Conservation (phyloP, 2,888 invertebrate genomes). For the Drosophila falleni region DNA sequence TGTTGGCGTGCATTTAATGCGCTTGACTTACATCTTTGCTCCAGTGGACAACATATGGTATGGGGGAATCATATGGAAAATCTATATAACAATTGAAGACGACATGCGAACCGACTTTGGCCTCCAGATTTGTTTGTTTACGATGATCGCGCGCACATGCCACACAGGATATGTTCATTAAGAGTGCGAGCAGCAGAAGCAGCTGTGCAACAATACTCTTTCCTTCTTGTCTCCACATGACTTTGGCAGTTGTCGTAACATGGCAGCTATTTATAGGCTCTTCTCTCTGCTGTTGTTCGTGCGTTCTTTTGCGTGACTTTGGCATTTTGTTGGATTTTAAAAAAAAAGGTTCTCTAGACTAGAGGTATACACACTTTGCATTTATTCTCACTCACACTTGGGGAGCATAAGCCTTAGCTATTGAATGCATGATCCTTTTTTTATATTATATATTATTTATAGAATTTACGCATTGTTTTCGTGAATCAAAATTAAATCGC, state of each 20-base stretch:
- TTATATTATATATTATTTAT: not conserved
- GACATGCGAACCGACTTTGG: conserved; percentile 85
- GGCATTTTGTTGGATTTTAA: conserved; percentile 45
- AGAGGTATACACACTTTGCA: conserved; percentile 4
- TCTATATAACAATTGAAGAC: conserved; percentile 88
- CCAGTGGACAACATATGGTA: conserved; percentile 95
- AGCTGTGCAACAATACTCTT: conserved; percentile 16
- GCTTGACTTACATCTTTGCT: conserved; percentile 92
- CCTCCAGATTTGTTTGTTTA: conserved; percentile 83
- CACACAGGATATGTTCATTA: conserved; percentile 85
- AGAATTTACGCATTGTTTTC: conserved; percentile 33
- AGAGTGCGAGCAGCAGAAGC: conserved; percentile 60
- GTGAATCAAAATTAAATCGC: conserved; percentile 34
- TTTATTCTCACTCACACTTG: conserved; percentile 14
- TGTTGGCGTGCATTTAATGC: conserved; percentile 6
- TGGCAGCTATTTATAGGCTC: conserved; percentile 24
- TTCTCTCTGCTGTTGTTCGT: not conserved
- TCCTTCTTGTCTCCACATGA: conserved; percentile 5
- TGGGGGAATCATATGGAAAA: conserved; percentile 93
- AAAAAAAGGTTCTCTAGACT: not conserved
- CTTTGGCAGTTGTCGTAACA: conserved; percentile 38
- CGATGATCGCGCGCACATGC: conserved; percentile 80
- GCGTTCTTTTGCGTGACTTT: conserved; percentile 28
- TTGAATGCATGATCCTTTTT: conserved; percentile 14
- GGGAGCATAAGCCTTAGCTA: conserved; percentile 6